Evolutionary conservation across 2,888 invertebrate genomes (phyloP), one percentile per base, ranked within the genome.

Genomic region (Zelleria hepariella): DNA sequence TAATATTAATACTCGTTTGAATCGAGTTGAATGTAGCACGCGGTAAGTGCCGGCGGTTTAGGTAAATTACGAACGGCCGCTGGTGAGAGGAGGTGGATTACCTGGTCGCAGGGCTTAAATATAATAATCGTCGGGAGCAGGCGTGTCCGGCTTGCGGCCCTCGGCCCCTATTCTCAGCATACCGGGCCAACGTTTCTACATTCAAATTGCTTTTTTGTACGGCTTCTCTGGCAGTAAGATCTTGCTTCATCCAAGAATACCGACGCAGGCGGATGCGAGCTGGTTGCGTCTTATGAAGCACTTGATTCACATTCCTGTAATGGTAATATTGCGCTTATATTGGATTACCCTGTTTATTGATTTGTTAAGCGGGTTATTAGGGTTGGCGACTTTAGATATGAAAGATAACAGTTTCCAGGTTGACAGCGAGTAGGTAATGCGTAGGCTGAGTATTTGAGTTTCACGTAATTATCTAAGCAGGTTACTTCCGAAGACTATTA

Each of bases 81-180:
- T 23, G 23, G 55, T 23, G 48, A 57, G 57, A 58, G 58, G 26
- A 49, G 27, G 51, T 26, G 20, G 49, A 51, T 32, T 58, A 52
- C 51, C 27, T 15, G 24, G 26, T 57, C 10, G 25, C 42, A 48
- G 49, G 42, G 27, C 15, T 47, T 58, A 57, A 57, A 52, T 57
- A 57, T 57, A 26, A 57, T 60, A 60, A 60, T 60, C 57, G 60
- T 21, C 27, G 57, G 23, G 18, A 57, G 21, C 52, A n/a, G 56
- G 21, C 51, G 26, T 55, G 48, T 62, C 61, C 64, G 60, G 59
- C 51, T 60, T 20, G 55, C 59, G 57, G 47, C 57, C 60, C 59
- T 42, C 32, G 7, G 32, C 10, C 32, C 7, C 10, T 42, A 42
- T 42, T 42, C 32, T 15, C 10, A 42, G 15, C 32, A 42, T 42